A percentile compares a stretch with the other conserved stretches of the same genome.
Evolutionary conservation across 2,888 invertebrate genomes (phyloP).

Genomic region (Myathropa florea): DNA sequence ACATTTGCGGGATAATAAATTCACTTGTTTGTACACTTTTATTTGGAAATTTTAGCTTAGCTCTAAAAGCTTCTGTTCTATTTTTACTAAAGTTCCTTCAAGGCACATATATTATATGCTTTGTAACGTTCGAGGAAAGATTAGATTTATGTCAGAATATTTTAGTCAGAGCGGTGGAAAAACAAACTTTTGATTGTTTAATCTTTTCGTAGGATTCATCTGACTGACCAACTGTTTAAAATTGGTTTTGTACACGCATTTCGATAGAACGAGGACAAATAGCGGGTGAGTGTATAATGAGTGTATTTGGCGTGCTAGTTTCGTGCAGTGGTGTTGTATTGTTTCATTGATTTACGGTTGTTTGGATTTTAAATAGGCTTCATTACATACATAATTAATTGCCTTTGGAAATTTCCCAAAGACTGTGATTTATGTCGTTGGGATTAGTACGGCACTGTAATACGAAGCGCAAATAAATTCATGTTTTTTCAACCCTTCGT

Average conservation of each 20-base stretch:
- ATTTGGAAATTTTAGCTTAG: no score
- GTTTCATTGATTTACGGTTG: conserved; percentile 42
- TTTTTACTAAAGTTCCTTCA: no score
- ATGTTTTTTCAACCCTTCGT: not conserved
- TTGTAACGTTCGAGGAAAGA: no score
- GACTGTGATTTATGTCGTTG: conserved; percentile 47
- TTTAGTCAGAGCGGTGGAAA: no score
- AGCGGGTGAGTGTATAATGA: not conserved
- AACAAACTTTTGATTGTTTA: no score
- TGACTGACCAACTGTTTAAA: not conserved
- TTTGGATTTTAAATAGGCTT: conserved; percentile 41
- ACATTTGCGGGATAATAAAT: no score
- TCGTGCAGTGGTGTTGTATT: not conserved
- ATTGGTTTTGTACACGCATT: not conserved
- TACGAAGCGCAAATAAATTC: conserved; percentile 52
- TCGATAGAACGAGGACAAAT: not conserved
- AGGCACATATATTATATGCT: no score
- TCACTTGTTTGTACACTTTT: no score
- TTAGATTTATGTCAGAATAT: no score
- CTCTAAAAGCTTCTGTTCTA: no score
- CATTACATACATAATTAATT: conserved; percentile 57
- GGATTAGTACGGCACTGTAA: conserved; percentile 49
- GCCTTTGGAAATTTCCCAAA: conserved; percentile 32
- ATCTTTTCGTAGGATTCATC: no score
- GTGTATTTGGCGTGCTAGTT: not conserved